A percentile compares a stretch with the other conserved stretches of the same genome.
These are phyloP conservation scores for Limnodromus scolopaceus DNA, from an alignment of 2,797 vertebrate species.

Conservation along the genomic window DNA sequence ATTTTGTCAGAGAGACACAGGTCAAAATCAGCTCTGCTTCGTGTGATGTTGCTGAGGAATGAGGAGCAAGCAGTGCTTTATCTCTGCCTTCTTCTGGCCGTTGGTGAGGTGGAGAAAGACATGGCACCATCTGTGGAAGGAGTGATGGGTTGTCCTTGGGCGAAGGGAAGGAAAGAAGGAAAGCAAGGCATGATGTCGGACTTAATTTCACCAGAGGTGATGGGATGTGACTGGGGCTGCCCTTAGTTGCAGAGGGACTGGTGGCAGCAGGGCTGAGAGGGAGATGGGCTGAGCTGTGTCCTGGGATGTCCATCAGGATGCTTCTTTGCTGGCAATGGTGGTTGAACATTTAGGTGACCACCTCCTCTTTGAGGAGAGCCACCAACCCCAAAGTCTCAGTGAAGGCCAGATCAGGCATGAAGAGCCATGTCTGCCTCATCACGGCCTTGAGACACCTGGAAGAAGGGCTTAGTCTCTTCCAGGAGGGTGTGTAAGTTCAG, in stretches of 20 bases:
- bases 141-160: neutral
- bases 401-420: neutral
- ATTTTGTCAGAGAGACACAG: neutral
- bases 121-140: accelerated
- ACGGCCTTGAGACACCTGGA: neutral
- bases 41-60: neutral
- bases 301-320: neutral
- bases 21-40: neutral
- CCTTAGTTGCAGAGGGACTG: neutral
- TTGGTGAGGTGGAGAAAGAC: neutral
- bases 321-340: neutral
- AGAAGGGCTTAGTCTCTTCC: neutral
- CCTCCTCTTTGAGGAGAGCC: neutral
- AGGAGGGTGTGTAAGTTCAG: neutral
- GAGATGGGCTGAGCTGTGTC: neutral
- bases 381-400: neutral
- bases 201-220: neutral
- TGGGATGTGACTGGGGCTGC: neutral
- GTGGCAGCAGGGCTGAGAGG: neutral
- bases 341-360: neutral
- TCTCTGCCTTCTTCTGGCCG: neutral
- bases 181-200: accelerated
- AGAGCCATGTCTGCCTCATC: accelerated
- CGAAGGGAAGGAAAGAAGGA: neutral
- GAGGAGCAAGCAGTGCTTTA: neutral